Evolutionary conservation across 2,113 vertebrate species (phyloP).

Genomic region (Ivindomyrus marchei): DNA sequence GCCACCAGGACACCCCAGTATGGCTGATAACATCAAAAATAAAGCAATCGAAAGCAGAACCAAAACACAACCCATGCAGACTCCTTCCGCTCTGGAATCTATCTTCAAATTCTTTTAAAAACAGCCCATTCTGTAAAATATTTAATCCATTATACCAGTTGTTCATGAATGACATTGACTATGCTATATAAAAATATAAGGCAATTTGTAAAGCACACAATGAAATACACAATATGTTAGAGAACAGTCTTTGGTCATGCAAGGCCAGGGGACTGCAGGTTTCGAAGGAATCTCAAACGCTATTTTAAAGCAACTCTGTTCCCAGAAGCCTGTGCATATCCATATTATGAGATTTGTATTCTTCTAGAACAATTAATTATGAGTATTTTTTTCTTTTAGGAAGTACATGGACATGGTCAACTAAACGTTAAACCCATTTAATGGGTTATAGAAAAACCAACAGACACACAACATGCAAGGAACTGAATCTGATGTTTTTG

Average conservation of each 20-base stretch:
- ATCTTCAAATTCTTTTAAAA: not conserved
- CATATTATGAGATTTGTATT: not conserved
- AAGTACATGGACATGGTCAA: not conserved
- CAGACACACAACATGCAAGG: not conserved
- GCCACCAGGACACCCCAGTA: not conserved
- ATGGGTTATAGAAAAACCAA: not conserved
- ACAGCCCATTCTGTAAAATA: not conserved
- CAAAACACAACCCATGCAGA: not conserved
- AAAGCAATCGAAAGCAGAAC: not conserved
- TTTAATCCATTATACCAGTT: not conserved
- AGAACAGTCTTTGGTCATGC: not conserved
- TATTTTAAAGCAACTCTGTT: not conserved
- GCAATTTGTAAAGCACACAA: not conserved
- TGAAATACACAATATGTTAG: not conserved
- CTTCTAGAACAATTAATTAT: not conserved
- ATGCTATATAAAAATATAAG: not conserved
- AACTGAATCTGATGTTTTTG: not conserved
- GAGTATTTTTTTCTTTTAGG: not conserved
- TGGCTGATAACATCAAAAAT: not conserved
- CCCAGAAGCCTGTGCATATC: not conserved
- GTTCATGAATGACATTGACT: not conserved
- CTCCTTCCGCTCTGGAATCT: not conserved
- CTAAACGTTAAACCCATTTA: not conserved
- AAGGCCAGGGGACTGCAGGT: not conserved
- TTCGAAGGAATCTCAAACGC: not conserved